Evolutionary conservation across 2,888 invertebrate genomes (phyloP), one percentile per base, ranked within the genome.

Genomic region (Drosophila monieri): DNA sequence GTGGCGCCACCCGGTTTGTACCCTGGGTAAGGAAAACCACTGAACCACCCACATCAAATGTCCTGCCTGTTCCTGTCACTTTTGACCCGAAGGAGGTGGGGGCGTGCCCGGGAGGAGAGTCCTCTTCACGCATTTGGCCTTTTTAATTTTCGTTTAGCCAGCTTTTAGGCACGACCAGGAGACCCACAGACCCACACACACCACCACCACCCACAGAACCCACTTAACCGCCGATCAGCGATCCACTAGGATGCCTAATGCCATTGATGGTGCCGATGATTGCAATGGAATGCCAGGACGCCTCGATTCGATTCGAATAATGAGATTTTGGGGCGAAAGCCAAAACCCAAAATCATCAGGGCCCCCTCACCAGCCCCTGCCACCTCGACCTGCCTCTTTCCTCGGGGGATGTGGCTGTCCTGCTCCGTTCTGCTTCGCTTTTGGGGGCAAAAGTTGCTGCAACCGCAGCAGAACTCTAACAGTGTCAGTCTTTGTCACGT

Each of bases 121-220:
- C 27, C 43, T 59, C 52, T 30, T 52, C 62, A 37, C 62, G 51
- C 44, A 46, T 52, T 64, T 64, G 32, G 59, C 15, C 39, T 44
- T 73, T 76, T 81, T 72, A 79, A 64, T 77, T 67, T 69, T 64
- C 68, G 62, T 67, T 74, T 72, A 74, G 61, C 70, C 48, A 25
- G 46, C 67, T 62, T 67, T 76, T 72, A 37, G 71, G 35, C 52
- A 15, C 44, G 43, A 53, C 49, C 3, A 5, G n/a, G n/a, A 2
- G 23, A 5, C 37, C 25, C 14, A 15, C 14, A n/a, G n/a, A 27
- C 12, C 35, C 27, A 8, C 5, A 23, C 12, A 14, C 15, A 18
- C 12, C 35, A 14, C 15, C 23, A 59, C 23, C 25, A 9, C 18
- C 15, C 35, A 35, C 35, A 0, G 15, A 25, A 27, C 23, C 54